Conservation (phyloP, 2,888 invertebrate species). For the Camponotus fellah region DNA sequence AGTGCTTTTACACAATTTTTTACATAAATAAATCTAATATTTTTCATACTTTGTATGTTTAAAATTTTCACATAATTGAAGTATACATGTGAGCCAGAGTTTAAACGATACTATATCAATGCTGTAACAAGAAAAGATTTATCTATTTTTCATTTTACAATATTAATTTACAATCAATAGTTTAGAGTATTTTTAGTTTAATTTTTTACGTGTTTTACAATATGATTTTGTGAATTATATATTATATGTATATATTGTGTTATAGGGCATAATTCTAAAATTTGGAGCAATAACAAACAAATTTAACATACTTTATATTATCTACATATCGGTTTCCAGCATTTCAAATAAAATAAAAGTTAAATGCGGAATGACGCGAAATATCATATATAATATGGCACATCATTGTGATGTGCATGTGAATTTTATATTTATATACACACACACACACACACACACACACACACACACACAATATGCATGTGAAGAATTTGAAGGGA, state of each 20-base stretch:
- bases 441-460: no score
- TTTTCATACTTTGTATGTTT: no score
- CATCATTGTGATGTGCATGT: no score
- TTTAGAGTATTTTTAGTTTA: neutral
- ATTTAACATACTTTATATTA: neutral
- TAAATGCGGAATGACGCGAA: neutral
- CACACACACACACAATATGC: no score
- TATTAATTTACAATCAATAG: neutral
- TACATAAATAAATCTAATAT: neutral
- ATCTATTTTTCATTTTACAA: neutral
- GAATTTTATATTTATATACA: no score
- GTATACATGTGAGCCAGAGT: no score
- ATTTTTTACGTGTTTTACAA: neutral
- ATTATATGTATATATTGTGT: neutral
- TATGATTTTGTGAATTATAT: neutral
- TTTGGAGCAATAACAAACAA: neutral
- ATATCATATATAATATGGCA: no score
- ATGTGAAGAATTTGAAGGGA: no score
- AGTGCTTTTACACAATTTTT: neutral
- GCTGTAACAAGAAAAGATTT: no score
- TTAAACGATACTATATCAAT: no score
- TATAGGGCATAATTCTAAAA: neutral
- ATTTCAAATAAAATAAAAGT: neutral
- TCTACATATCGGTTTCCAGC: neutral
- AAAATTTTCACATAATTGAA: no score